These are phyloP conservation scores for Adineta ricciae DNA, from an alignment of 2,888 invertebrate species.

Conservation along the genomic window DNA sequence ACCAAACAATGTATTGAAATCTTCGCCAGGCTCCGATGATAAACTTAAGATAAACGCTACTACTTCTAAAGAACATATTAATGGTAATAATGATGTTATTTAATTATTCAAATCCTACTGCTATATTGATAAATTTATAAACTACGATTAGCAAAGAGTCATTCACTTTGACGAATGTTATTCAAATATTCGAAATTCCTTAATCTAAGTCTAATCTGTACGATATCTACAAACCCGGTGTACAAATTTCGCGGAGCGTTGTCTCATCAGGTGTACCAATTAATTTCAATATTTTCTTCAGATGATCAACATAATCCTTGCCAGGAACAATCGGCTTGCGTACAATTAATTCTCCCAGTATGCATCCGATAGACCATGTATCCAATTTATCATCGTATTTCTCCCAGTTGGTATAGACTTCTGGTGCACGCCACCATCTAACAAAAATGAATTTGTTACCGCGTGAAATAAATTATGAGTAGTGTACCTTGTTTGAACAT, in stretches of 20 bases:
- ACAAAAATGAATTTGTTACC: not conserved
- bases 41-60: not conserved
- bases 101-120: too few relatives aligned
- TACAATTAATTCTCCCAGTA: slow-evolving; percentile 91
- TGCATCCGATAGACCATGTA: slow-evolving; percentile 97
- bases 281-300: not conserved
- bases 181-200: not conserved
- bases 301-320: slow-evolving; percentile 75
- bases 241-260: not conserved
- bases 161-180: not conserved
- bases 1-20: not conserved
- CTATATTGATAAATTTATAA: too few relatives aligned
- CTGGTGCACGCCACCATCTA: slow-evolving; percentile 19
- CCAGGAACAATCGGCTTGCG: slow-evolving; percentile 91
- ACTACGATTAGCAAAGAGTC: too few relatives aligned
- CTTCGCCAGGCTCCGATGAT: not conserved
- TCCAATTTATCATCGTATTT: slow-evolving; percentile 60
- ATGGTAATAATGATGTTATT: not conserved
- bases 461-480: not conserved
- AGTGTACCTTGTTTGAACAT: not conserved
- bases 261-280: not conserved
- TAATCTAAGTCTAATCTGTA: not conserved
- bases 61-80: not conserved
- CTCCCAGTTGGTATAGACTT: not conserved
- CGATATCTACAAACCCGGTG: not conserved